Evolutionary conservation across 2,113 vertebrate species (phyloP), one percentile per base, ranked within the genome.

Genomic region (Rostratula benghalensis): DNA sequence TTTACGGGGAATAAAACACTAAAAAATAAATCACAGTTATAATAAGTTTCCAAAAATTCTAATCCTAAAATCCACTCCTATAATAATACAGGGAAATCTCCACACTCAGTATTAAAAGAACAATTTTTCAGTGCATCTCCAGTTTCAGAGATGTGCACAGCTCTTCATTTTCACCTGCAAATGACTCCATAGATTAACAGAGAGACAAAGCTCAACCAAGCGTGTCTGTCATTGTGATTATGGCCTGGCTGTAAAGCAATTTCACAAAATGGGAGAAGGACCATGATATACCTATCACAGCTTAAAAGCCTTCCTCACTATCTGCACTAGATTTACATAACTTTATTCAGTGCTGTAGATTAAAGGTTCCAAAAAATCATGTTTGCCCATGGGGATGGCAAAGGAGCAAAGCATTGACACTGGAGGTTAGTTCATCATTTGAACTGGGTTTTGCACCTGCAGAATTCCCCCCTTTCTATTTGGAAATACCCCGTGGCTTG

Each of bases 181-280:
- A 95, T 83, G 90, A 93, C 83, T 96, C 88, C 81, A 82, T 43
- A 94, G 64, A 94, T 95, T 95, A 97, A 87, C 82, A 88, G 80
- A 83, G 91, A 96, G 91, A 96, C 94, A 93, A 95, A 96, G 91
- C 80, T 94, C 93, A 83, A 94, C 96, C 95, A 97, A 80, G 90
- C 93, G 85, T 77, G 46, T 83, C 93, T 97, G 93, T 92, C 96
- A 91, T 39, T 80, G 83, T 0, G 6, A 95, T 97, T 96, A 95
- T 65, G 63, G 65, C 75, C 77, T 69, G 63, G 85, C 82, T 93
- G 90, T 92, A 96, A 97, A 96, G 88, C 83, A 96, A 88, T 97
- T 94, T 95, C 78, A 82, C 94, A 79, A 89, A 83, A 79, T 50
- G 77, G 77, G 73, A 90, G 79, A 95, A 50, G 54, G 70, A 59